Conservation (phyloP, 2,113 vertebrate species). For the Nibea coibor region DNA sequence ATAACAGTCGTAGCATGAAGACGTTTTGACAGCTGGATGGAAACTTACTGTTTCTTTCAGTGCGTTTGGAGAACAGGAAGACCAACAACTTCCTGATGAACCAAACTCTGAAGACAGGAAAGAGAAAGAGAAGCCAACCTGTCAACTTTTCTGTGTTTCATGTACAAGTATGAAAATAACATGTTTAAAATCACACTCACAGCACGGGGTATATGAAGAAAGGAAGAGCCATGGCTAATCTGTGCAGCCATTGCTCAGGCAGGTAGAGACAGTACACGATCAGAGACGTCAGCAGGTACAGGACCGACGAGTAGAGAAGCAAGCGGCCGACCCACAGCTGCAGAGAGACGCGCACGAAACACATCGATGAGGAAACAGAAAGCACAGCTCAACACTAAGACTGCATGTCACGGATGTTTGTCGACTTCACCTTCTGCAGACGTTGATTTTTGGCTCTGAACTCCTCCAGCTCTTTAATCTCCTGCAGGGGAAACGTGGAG, state of each 20-base stretch:
- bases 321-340: conserved; percentile 93
- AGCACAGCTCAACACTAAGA: background rate
- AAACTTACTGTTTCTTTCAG: conserved; percentile 95
- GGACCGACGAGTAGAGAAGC: conserved; percentile 91
- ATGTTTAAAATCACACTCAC: conserved; percentile 84
- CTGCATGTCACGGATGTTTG: background rate
- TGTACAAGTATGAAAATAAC: background rate
- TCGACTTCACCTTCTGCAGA: conserved; percentile 84
- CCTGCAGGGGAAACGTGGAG: conserved; percentile 78
- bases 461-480: conserved; percentile 94
- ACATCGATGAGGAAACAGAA: background rate
- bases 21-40: background rate
- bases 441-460: conserved; percentile 97
- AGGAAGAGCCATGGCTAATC: conserved; percentile 92
- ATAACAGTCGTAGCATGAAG: background rate
- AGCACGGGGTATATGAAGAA: conserved; percentile 93
- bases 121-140: background rate
- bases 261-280: conserved; percentile 93
- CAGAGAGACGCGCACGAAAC: conserved; percentile 20
- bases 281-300: conserved; percentile 91
- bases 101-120: conserved; percentile 87
- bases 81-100: conserved; percentile 91
- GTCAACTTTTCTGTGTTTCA: background rate
- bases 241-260: conserved; percentile 90
- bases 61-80: conserved; percentile 95